Evolutionary conservation across 2,888 invertebrate species (phyloP).

Genomic region (Drosophila hamatofila): DNA sequence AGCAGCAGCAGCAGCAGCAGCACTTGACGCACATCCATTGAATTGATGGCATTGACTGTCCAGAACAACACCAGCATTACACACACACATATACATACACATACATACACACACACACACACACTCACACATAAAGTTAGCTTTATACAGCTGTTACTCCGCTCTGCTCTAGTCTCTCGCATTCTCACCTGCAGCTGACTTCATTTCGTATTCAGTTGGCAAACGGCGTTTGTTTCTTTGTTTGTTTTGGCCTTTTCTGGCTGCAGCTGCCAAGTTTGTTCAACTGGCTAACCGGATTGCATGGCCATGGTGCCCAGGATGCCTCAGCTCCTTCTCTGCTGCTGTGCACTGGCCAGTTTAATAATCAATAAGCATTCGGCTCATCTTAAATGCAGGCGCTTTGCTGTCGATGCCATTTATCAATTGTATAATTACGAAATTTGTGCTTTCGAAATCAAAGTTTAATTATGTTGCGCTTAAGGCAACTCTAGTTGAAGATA

Average conservation of each 20-base stretch:
- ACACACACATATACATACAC: constrained; percentile 3
- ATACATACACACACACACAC: constrained; percentile 3
- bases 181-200: constrained; percentile 21
- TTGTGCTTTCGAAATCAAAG: constrained; percentile 2
- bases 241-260: constrained; percentile 31
- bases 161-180: neutral
- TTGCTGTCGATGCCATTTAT: constrained; percentile 21
- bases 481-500: neutral
- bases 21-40: constrained; percentile 53
- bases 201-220: constrained; percentile 65
- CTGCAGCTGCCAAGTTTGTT: constrained; percentile 36
- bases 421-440: constrained; percentile 47
- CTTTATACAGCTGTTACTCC: neutral
- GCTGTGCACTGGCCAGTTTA: constrained; percentile 18
- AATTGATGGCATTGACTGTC: constrained; percentile 50
- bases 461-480: neutral
- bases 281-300: constrained; percentile 26
- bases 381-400: constrained; percentile 40
- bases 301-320: neutral
- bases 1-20: constrained; percentile 13
- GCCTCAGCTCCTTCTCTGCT: neutral
- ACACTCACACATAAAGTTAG: neutral
- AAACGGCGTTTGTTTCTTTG: constrained; percentile 42
- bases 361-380: constrained; percentile 58
- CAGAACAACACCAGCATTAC: constrained; percentile 16